These are phyloP conservation scores for Cryptotermes secundus DNA, from an alignment of 1,140 invertebrate species.

Conservation along the genomic window DNA sequence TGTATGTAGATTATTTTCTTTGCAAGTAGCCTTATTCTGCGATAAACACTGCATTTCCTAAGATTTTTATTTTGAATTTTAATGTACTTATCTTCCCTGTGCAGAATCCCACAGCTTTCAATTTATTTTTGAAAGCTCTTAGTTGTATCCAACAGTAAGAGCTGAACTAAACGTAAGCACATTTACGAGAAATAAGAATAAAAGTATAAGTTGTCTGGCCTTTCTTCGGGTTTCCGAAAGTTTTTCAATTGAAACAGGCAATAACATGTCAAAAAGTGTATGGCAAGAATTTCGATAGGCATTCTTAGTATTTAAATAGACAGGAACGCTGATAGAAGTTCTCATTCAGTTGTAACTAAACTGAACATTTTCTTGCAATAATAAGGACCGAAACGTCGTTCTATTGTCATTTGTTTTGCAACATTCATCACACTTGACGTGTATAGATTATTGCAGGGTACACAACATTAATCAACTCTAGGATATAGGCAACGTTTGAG, in stretches of 20 bases:
- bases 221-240: background rate
- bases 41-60: no score
- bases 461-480: background rate
- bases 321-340: background rate
- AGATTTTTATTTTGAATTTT: background rate
- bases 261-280: background rate
- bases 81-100: background rate
- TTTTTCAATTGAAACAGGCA: background rate
- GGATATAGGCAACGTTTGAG: background rate
- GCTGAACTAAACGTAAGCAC: background rate
- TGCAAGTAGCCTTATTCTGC: no score
- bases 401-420: slow-evolving; percentile 16
- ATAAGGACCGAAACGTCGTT: slow-evolving; percentile 1
- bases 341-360: background rate
- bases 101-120: background rate
- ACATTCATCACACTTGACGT: slow-evolving; percentile 15
- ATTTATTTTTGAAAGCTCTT: background rate
- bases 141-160: background rate
- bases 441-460: slow-evolving; percentile 12
- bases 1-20: no score
- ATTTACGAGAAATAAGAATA: background rate
- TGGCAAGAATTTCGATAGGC: background rate
- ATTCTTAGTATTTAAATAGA: background rate
- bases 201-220: background rate
- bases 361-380: background rate